A percentile compares a stretch with the other conserved stretches of the same genome.
Conservation (phyloP, 2,113 vertebrate species). For the Callopanchax toddi region DNA sequence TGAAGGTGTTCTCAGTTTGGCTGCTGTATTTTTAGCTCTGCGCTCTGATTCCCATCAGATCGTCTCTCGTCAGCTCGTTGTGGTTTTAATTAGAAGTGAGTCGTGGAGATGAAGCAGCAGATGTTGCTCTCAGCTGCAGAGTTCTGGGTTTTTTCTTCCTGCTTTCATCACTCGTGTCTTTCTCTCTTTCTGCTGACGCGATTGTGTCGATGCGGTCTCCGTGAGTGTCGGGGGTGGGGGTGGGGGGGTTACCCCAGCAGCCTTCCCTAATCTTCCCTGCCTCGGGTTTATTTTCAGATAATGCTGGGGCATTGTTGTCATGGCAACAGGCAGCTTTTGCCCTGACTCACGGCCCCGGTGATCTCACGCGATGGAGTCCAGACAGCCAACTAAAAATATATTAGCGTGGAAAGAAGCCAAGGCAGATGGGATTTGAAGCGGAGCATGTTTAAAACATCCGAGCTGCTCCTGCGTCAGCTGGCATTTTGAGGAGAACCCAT, state of each 20-base stretch:
- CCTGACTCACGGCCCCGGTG: conserved; percentile 5
- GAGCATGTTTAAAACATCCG: conserved; percentile 27
- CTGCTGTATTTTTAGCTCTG: neutral
- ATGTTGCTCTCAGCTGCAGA: neutral
- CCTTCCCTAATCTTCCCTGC: conserved; percentile 45
- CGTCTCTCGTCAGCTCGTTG: neutral
- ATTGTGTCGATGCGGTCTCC: neutral
- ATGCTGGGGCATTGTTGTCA: conserved; percentile 46
- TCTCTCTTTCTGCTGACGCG: neutral
- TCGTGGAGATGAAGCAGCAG: conserved; percentile 6
- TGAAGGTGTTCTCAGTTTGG: too few relatives aligned
- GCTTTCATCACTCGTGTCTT: neutral
- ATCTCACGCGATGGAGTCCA: conserved; percentile 23
- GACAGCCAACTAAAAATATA: conserved; percentile 1
- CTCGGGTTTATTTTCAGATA: conserved; percentile 49
- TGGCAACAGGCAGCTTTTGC: conserved; percentile 50
- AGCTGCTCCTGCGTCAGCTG: neutral
- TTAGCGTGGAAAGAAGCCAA: neutral
- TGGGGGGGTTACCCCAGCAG: conserved; percentile 37
- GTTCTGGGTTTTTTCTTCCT: neutral
- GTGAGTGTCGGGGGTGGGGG: conserved; percentile 9
- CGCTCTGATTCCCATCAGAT: neutral
- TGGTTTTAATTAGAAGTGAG: neutral
- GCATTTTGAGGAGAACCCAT: conserved; percentile 27
- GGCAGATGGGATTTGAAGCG: neutral